phyloP scores from a whole-genome alignment of 2,797 vertebrate species.

The Mormyrops attenuatus region DNA sequence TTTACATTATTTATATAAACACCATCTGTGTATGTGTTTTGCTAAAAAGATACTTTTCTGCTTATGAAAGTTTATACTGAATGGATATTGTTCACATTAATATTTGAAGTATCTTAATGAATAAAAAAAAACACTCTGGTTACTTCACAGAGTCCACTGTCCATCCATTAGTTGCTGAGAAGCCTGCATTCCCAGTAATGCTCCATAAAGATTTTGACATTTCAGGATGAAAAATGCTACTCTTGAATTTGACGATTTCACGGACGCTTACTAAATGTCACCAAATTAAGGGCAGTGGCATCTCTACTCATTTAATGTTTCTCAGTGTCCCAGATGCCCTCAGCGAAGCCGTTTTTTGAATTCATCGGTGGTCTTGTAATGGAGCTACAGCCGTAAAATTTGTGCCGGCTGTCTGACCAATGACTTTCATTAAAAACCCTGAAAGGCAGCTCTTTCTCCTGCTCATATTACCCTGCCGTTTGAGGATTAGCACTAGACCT shows the following conservation, averaged over 20 bases:
- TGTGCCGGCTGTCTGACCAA: not conserved
- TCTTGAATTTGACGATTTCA: not conserved
- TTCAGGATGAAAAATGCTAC: not conserved
- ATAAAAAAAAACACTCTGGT: not conserved
- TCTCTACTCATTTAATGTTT: not conserved
- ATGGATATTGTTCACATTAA: not conserved
- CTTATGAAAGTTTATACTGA: not conserved
- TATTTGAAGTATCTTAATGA: not conserved
- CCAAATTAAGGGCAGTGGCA: not conserved
- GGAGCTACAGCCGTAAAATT: not conserved
- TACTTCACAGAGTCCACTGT: not conserved
- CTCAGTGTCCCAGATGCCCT: not conserved
- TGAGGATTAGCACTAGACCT: conserved; percentile 1
- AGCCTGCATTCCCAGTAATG: not conserved
- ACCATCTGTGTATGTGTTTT: not conserved
- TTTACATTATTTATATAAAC: not conserved
- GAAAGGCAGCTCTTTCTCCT: not conserved
- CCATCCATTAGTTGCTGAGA: not conserved
- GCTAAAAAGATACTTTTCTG: not conserved
- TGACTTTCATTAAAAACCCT: not conserved
- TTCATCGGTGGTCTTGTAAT: not conserved
- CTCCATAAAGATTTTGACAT: not conserved
- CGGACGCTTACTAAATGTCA: not conserved
- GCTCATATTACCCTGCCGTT: not conserved
- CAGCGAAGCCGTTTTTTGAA: not conserved